A percentile compares a stretch with the other conserved stretches of the same genome.
Conservation (phyloP, 2,888 invertebrate species). For the Pollenia labialis region DNA sequence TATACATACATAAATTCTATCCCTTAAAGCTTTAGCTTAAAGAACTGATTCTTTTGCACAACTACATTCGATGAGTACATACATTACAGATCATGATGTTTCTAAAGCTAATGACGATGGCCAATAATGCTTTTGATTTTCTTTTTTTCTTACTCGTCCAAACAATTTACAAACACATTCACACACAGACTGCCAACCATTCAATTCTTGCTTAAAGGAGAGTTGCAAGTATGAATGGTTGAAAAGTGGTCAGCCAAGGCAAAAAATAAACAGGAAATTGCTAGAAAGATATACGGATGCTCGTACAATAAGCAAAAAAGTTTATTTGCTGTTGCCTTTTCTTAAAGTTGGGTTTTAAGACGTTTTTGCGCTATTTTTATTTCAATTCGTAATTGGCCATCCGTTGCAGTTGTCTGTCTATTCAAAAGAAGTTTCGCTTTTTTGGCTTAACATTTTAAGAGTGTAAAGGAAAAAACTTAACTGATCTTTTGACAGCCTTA, state of each 20-base stretch:
- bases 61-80: neutral
- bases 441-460: conserved; percentile 1
- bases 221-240: conserved; percentile 29
- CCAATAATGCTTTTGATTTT: conserved; percentile 40
- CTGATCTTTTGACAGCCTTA: conserved; percentile 66
- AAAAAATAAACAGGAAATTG: conserved; percentile 49
- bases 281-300: neutral
- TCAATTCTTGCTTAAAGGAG: conserved; percentile 32
- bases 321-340: neutral
- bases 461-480: conserved; percentile 29
- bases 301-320: conserved; percentile 4
- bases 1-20: too few relatives aligned
- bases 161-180: conserved; percentile 30
- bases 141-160: conserved; percentile 9
- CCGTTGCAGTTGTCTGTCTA: conserved; percentile 52
- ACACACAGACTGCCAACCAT: neutral
- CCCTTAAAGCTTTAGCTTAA: neutral
- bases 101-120: conserved; percentile 44
- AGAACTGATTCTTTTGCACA: conserved; percentile 4
- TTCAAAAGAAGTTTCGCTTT: conserved; percentile 53
- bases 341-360: neutral
- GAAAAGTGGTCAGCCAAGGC: conserved; percentile 54
- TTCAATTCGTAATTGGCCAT: conserved; percentile 32
- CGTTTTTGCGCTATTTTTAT: conserved; percentile 35
- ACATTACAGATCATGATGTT: conserved; percentile 16